Evolutionary conservation across 2,113 vertebrate species (phyloP), one percentile per base, ranked within the genome.

Genomic region (Dasypus novemcinctus): DNA sequence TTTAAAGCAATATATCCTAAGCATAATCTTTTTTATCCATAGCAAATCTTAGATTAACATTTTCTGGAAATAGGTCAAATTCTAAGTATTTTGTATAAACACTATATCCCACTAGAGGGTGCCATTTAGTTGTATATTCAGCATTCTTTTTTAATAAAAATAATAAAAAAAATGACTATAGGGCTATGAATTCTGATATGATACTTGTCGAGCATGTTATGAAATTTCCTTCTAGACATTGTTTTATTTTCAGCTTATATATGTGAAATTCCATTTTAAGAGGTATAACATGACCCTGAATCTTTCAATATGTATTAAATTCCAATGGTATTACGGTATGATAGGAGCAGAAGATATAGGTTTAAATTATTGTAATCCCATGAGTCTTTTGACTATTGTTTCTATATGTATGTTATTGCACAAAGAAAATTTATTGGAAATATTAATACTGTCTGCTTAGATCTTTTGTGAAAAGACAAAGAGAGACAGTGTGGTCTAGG

Each of bases 181-280:
- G 92, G 3, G 92, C 72, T 92, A 87, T 96, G 75, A 54, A 97
- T 97, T 97, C 93, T 96, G 96, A 98, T 98, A 87, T 82, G 89
- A 95, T 97, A 97, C 93, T 96, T 95, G 91, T 94, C 66, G 96
- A 98, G 97, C 75, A 43, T 94, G 90, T 97, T 98, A 96, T 96
- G 98, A 98, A 97, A 98, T 96, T 98, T 97, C 96, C 91, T 98
- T 97, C 97, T 92, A 83, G 98, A 93, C 96, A 20, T 93, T 98
- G 97, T 94, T 98, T 98, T 98, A 97, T 98, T 98, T 98, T 97
- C 95, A 97, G 94, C 97, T 98, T 97, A 95, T 98, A 96, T 98
- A 98, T 98, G 97, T 97, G 98, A 98, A 98, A 98, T 98, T 97
- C 96, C 79, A 90, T 97, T 98, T 98, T 97, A 97, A 98, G 98